These are phyloP conservation scores for Aphyosemion australe DNA, from an alignment of 2,113 vertebrate genomes.

Conservation along the genomic window DNA sequence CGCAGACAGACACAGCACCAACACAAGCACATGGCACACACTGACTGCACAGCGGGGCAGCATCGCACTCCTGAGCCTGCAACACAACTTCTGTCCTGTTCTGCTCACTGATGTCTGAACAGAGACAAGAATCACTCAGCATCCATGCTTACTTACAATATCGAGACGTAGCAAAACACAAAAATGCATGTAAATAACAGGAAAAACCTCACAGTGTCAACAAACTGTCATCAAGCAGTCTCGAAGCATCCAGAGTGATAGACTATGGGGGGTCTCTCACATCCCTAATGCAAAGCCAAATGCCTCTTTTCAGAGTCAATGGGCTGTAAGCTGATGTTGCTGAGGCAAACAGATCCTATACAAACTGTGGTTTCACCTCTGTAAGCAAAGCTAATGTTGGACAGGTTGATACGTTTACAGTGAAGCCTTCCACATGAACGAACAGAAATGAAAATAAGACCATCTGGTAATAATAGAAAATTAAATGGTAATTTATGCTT, in stretches of 20 bases:
- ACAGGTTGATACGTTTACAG: slow-evolving; percentile 62
- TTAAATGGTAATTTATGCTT: too few species aligned
- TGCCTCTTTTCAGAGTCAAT: slow-evolving; percentile 75
- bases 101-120: slow-evolving; percentile 47
- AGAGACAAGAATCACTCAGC: slow-evolving; percentile 22
- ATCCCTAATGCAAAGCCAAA: slow-evolving; percentile 78
- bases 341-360: slow-evolving; percentile 79
- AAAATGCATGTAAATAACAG: slow-evolving; percentile 6
- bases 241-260: slow-evolving; percentile 59
- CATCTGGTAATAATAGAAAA: too few species aligned
- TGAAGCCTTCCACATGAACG: neutral
- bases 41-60: slow-evolving; percentile 40
- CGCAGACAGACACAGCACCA: slow-evolving; percentile 74
- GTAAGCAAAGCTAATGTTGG: slow-evolving; percentile 82
- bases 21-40: slow-evolving; percentile 78
- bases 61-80: slow-evolving; percentile 70
- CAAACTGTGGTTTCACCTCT: slow-evolving; percentile 76
- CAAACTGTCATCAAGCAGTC: slow-evolving; percentile 24
- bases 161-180: slow-evolving; percentile 4
- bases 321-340: slow-evolving; percentile 82
- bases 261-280: slow-evolving; percentile 50
- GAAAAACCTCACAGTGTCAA: slow-evolving; percentile 9
- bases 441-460: neutral
- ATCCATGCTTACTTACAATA: slow-evolving; percentile 1
- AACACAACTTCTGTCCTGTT: slow-evolving; percentile 49